These are phyloP conservation scores for Scrobipalpa costella DNA, from an alignment of 2,888 invertebrate species.

Conservation along the genomic window DNA sequence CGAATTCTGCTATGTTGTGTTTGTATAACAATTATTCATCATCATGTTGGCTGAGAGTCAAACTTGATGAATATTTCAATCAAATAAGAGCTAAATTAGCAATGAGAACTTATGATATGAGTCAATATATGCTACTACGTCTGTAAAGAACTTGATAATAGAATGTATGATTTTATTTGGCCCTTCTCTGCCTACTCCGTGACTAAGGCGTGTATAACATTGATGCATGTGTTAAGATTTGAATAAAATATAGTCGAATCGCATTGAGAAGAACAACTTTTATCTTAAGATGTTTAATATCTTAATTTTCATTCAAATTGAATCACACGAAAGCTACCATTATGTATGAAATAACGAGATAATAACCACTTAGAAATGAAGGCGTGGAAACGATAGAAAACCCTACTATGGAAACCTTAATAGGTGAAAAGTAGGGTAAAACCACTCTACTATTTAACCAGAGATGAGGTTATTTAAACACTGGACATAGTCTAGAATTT, in stretches of 20 bases:
- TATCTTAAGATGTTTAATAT: too few species aligned
- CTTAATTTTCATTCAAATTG: too few species aligned
- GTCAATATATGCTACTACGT: too few species aligned
- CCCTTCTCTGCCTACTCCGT: too few species aligned
- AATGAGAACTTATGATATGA: too few species aligned
- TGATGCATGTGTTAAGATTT: too few species aligned
- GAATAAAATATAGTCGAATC: too few species aligned
- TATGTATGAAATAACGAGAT: background rate
- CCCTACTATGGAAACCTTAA: conserved; percentile 6
- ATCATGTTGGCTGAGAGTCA: background rate
- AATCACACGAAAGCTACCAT: background rate
- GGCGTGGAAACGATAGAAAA: conserved; percentile 12
- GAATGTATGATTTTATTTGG: too few species aligned
- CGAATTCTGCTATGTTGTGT: background rate
- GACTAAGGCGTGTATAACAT: too few species aligned
- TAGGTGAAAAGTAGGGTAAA: conserved; percentile 22
- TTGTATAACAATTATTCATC: background rate
- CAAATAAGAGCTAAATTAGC: too few species aligned
- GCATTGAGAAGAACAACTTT: too few species aligned
- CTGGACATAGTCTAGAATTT: conserved; percentile 16
- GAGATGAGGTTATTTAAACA: conserved; percentile 19
- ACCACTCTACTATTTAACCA: conserved; percentile 7
- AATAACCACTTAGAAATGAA: background rate
- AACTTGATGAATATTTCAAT: background rate
- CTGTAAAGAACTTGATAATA: too few species aligned